These are phyloP conservation scores for Bos indicus DNA, from an alignment of 2,113 vertebrate species.

Conservation along the genomic window DNA sequence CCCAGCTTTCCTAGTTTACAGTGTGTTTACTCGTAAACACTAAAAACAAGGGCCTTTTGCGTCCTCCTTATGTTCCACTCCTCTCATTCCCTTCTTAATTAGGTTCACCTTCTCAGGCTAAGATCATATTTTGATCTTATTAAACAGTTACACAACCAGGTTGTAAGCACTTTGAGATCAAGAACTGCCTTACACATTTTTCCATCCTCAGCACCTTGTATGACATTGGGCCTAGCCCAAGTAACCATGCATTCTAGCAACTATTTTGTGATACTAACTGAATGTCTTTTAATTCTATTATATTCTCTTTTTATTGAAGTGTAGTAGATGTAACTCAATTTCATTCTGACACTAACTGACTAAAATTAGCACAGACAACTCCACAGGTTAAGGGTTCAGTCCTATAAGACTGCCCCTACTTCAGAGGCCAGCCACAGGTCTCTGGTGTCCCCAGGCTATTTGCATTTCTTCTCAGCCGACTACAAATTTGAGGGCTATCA, in stretches of 20 bases:
- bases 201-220: not conserved
- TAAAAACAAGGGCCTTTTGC: not conserved
- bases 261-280: not conserved
- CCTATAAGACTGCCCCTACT: not conserved
- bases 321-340: not conserved
- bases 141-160: not conserved
- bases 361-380: not conserved
- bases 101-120: not conserved
- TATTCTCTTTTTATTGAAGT: not conserved
- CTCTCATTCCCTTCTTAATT: not conserved
- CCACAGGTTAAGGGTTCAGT: not conserved
- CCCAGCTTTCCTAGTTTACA: not conserved
- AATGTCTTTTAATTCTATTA: not conserved
- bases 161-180: not conserved
- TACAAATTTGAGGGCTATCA: not conserved
- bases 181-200: not conserved
- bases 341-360: not conserved
- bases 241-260: not conserved
- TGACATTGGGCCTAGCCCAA: not conserved
- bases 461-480: not conserved
- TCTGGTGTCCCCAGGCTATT: not conserved
- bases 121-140: not conserved
- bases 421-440: not conserved
- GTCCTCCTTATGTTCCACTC: not conserved
- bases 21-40: not conserved